phyloP scores from a whole-genome alignment of 2,113 vertebrate species.

The Corvus moneduloides region DNA sequence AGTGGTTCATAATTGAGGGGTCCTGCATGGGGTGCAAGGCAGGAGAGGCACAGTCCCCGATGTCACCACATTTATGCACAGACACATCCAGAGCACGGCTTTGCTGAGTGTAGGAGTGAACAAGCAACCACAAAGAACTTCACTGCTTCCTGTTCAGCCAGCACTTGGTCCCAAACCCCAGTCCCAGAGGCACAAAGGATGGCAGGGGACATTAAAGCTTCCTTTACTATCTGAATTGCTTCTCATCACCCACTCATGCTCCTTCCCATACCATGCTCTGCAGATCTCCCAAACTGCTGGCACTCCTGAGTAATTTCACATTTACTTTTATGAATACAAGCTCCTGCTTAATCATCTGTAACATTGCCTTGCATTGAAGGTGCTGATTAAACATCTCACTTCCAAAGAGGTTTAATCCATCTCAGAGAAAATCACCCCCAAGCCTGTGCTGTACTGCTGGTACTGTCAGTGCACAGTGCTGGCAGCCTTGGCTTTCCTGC shows the following conservation, averaged over 20 bases:
- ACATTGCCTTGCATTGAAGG: background rate
- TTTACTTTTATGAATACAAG: conserved; percentile 1
- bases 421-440: background rate
- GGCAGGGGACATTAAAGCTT: background rate
- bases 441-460: background rate
- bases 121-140: background rate
- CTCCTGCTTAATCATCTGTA: background rate
- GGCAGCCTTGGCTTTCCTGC: background rate
- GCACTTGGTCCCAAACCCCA: background rate
- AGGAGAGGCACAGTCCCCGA: background rate
- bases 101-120: background rate
- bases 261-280: background rate
- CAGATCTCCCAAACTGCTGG: background rate
- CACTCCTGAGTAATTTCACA: background rate
- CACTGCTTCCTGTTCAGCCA: background rate
- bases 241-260: background rate
- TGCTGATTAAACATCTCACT: conserved; percentile 21
- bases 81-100: background rate
- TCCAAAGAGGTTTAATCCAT: background rate
- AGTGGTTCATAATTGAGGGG: background rate
- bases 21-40: background rate
- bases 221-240: background rate
- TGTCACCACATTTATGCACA: background rate
- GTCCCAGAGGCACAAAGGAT: background rate
- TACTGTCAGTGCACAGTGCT: rapidly evolving